These are phyloP conservation scores for Phrynocephalus versicolor DNA, from an alignment of 2,113 vertebrate genomes.

Conservation along the genomic window DNA sequence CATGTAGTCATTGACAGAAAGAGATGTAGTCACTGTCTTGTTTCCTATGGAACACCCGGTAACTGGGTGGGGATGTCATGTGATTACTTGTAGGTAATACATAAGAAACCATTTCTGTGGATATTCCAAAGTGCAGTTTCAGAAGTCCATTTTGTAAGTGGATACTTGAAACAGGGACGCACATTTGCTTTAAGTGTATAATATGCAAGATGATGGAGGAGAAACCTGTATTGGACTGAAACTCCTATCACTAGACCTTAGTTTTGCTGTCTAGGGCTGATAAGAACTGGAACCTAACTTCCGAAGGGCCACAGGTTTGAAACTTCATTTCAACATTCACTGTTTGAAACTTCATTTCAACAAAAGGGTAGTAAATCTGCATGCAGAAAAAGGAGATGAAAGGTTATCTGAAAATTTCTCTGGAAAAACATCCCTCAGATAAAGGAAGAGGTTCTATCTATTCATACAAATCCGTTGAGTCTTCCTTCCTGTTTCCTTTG, in stretches of 20 bases:
- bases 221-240: neutral
- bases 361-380: conserved; percentile 53
- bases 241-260: neutral
- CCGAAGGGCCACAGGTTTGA: neutral
- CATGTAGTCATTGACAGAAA: neutral
- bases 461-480: conserved; percentile 32
- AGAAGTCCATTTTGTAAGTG: neutral
- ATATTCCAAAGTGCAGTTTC: neutral
- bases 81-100: neutral
- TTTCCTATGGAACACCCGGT: neutral
- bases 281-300: neutral
- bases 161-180: neutral
- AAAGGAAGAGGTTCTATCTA: conserved; percentile 28
- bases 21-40: neutral
- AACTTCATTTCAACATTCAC: neutral
- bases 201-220: neutral
- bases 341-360: conserved; percentile 34
- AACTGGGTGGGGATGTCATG: neutral
- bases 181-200: neutral
- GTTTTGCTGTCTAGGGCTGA: neutral
- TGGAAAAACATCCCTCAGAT: conserved; percentile 42
- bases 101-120: neutral
- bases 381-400: conserved; percentile 49
- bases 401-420: conserved; percentile 39
- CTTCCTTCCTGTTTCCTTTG: conserved; percentile 39